Evolutionary conservation across 2,113 vertebrate species (phyloP), one percentile per base, ranked within the genome.

Genomic region (Syngnathus floridae): DNA sequence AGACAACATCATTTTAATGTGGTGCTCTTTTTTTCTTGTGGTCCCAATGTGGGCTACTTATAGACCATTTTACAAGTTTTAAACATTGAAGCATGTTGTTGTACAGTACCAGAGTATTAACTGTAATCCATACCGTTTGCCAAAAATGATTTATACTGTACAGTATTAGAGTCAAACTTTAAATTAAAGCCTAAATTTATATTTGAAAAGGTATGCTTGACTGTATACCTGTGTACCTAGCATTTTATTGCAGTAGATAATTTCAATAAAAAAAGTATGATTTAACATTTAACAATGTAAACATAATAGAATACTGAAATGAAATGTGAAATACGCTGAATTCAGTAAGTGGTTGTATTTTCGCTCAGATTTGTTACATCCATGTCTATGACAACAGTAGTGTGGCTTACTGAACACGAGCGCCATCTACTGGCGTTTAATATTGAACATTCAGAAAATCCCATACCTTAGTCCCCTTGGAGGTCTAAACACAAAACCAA

Each of bases 371-470:
- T 31, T 31, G 5, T 48, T 19, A 5, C 45, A 48, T 45, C 40
- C 11, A 40, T 48, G 13, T 48, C 8, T 51, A 7, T 21, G 3
- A n/a, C 4, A 21, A 2, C 7, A 21, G 11, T 9, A 31, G 52
- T 14, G 12, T 22, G 3, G 1, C 1, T 31, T 37, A 22, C n/a
- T 63, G 49, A 1, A 14, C 37, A 58, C 0, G 81, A 64, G 76
- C n/a, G 60, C 83, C 83, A 79, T 70, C 85, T 83, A 69, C 62
- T 77, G 84, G 62, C 46, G 43, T 0, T 52, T 0, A 35, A 10
- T 4, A 13, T 21, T 11, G 9, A 37, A 73, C 11, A 60, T 16
- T 43, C 38, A 61, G 1, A 37, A 66, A 66, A 41, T 66, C 11
- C 37, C 37, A 21, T 7, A 40, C 36, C 4, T 60, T 10, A 31